Base-by-base conservation (phyloP, 2,113 vertebrate species). In the Todiramphus saurophagus region DNA sequence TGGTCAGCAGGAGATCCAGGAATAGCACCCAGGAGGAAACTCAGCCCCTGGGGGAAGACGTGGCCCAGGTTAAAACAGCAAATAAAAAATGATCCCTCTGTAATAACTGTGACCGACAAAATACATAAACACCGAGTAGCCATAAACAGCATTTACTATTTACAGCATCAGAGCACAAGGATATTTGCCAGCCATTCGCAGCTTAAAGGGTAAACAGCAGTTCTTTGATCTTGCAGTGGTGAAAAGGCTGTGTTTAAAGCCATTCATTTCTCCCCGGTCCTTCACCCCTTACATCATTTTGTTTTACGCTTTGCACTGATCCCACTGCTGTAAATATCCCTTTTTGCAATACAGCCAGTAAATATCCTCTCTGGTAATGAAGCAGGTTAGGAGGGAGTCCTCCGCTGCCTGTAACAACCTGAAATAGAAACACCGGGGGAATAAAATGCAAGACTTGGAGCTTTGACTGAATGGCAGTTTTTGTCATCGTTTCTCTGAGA, bases 151-250 rank as follows among this genome's bases (percentile, higher is more conserved):
- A 44, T 67, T 89, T 89, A 44, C 85, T 77, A 48, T 78, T 94
- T 81, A 56, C 79, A 81, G 92, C 93, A 84, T 64, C 85, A 77
- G 33, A 83, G 78, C 75, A 59, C n/a, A 39, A 56, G 90, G 92
- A 62, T 18, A 28, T 92, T 87, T 90, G 86, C 86, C 90, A 89
- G 87, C 84, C 53, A 20, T 83, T 87, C 93, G 78, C 84, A 89
- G 80, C 92, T 92, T 37, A 30, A 53, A 73, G 96, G 76, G 87
- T 74, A 90, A 96, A 94, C 83, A 92, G 86, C 62, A 31, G 24
- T 8, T 76, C 83, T 78, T 69, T 78, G 92, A 94, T 87, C 60
- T 50, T 9, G 46, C 4, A 28, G 13, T 53, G 14, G 51, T 11
- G 1, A 43, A 80, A 86, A 76, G 56, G 62, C 39, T 64, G 1